Percentiles rank a stretch among this genome's conserved stretches.
These are phyloP conservation scores for Procambarus virginalis DNA, from an alignment of 1,140 invertebrate species.

Conservation along the genomic window DNA sequence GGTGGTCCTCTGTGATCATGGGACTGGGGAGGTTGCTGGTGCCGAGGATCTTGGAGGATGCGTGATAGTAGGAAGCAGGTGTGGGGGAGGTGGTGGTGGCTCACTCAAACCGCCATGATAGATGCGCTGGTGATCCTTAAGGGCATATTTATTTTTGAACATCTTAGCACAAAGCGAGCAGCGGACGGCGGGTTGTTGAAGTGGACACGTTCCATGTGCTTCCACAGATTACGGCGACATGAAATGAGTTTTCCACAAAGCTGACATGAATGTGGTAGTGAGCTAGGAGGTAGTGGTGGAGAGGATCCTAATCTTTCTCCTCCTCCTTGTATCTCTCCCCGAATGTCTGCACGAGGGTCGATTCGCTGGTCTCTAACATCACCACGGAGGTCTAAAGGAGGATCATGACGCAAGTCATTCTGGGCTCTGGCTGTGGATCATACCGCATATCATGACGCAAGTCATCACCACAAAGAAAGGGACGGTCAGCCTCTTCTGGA, in stretches of 20 bases:
- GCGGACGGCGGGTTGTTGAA: slow-evolving; percentile 70
- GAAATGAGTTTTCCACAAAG: slow-evolving; percentile 70
- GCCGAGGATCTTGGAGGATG: slow-evolving; percentile 68
- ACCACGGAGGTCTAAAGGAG: slow-evolving; percentile 47
- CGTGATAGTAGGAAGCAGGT: slow-evolving; percentile 68
- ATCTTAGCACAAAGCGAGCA: slow-evolving; percentile 70
- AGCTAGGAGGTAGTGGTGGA: slow-evolving; percentile 69
- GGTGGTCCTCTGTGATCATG: slow-evolving; percentile 37
- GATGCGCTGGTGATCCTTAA: slow-evolving; percentile 70
- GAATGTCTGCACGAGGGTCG: slow-evolving; percentile 13
- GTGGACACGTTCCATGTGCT: slow-evolving; percentile 70
- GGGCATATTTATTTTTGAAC: slow-evolving; percentile 70
- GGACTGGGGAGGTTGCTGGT: slow-evolving; percentile 56
- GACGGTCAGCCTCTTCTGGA: slow-evolving; percentile 39
- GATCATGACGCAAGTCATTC: slow-evolving; percentile 41
- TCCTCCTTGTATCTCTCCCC: slow-evolving; percentile 25
- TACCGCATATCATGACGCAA: slow-evolving; percentile 38
- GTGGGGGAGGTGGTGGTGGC: slow-evolving; percentile 62
- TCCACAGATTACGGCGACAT: slow-evolving; percentile 70
- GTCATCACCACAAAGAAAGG: slow-evolving; percentile 30
- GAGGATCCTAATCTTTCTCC: slow-evolving; percentile 56
- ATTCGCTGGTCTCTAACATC: slow-evolving; percentile 31
- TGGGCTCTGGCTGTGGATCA: slow-evolving; percentile 25
- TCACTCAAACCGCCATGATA: slow-evolving; percentile 70
- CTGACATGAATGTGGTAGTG: slow-evolving; percentile 69